phyloP scores from a whole-genome alignment of 2,888 invertebrate genomes.

The Oasisia sp. region DNA sequence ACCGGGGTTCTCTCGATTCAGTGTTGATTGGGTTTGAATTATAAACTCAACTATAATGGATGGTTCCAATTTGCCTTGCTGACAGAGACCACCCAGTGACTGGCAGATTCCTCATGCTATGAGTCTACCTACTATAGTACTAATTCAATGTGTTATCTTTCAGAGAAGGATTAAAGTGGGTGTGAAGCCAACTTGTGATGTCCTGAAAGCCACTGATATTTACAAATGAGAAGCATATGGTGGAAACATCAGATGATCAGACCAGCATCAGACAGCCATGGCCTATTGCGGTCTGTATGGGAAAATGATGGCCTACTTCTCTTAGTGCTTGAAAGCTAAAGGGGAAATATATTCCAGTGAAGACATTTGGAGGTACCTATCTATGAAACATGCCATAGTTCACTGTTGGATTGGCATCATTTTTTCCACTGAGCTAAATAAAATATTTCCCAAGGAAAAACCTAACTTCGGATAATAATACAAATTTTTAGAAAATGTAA shows the following conservation, averaged over 20 bases:
- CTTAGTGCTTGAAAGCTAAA: background rate
- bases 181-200: background rate
- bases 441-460: too few species aligned
- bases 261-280: background rate
- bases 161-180: background rate
- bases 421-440: too few species aligned
- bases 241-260: background rate
- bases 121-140: background rate
- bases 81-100: background rate
- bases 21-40: too few species aligned
- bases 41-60: background rate
- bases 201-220: background rate
- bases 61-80: background rate
- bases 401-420: too few species aligned
- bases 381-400: too few species aligned
- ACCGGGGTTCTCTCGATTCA: too few species aligned
- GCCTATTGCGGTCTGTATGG: background rate
- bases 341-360: background rate
- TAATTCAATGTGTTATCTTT: background rate
- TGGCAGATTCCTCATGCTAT: background rate
- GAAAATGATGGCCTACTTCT: background rate
- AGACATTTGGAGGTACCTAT: background rate
- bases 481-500: too few species aligned
- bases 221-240: constrained; percentile 13
- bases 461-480: too few species aligned